Percentiles rank a stretch among this genome's conserved stretches.
Conservation (phyloP, 2,888 invertebrate species). For the Eristalinus aeneus region DNA sequence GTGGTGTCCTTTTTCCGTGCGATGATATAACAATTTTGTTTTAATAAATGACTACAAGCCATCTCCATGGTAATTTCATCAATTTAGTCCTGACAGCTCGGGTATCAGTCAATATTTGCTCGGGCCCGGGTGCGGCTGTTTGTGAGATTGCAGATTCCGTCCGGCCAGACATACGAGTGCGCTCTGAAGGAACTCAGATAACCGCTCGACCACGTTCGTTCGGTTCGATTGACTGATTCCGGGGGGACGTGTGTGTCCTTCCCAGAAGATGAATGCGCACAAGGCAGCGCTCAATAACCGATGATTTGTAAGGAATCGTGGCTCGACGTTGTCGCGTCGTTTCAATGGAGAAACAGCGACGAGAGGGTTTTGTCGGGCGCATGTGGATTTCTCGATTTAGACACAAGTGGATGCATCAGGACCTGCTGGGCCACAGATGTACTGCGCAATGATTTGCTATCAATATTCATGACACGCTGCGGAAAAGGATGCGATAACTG, state of each 20-base stretch:
- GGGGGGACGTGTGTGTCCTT: not conserved
- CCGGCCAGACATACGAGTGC: conserved; percentile 42
- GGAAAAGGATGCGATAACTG: too few species aligned
- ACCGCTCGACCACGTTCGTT: not conserved
- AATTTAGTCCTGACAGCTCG: conserved; percentile 18
- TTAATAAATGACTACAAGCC: conserved; percentile 1
- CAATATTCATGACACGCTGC: too few species aligned
- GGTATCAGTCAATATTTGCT: conserved; percentile 26
- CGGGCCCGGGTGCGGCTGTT: not conserved
- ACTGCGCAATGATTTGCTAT: too few species aligned
- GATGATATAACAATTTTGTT: not conserved
- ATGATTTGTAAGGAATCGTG: conserved; percentile 36
- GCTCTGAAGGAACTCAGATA: conserved; percentile 1
- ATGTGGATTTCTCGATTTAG: too few species aligned
- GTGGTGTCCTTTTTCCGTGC: conserved; percentile 9
- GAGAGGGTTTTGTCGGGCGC: too few species aligned
- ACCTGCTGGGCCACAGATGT: too few species aligned
- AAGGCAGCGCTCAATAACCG: conserved; percentile 34
- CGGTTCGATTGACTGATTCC: conserved; percentile 31
- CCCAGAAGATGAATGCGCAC: conserved; percentile 17
- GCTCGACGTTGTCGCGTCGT: too few species aligned
- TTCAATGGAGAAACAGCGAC: conserved; percentile 8
- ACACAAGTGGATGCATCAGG: too few species aligned
- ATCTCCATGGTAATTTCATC: conserved; percentile 42
- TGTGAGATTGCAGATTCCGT: conserved; percentile 28